A percentile compares a stretch with the other conserved stretches of the same genome.
Evolutionary conservation across 2,797 vertebrate genomes (phyloP).

Genomic region (Brachymystax lenok): DNA sequence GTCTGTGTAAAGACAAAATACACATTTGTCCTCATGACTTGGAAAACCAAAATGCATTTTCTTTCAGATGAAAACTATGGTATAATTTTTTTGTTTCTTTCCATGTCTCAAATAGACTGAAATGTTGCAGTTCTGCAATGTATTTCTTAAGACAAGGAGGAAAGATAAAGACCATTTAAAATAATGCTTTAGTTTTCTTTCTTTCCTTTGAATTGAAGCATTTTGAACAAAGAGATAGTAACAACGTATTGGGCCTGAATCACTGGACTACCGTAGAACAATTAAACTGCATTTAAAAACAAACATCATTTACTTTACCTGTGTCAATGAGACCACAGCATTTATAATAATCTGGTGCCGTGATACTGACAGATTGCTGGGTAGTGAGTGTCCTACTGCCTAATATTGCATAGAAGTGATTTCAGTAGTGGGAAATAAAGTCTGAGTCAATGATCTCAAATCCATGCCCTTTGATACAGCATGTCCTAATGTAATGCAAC

Average conservation of each 20-base stretch:
- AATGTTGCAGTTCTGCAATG: background rate
- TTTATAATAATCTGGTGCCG: background rate
- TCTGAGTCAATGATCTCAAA: background rate
- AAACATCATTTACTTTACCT: background rate
- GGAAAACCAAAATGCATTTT: slow-evolving; percentile 6
- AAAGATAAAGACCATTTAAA: background rate
- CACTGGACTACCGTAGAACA: background rate
- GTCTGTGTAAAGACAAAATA: slow-evolving; percentile 64
- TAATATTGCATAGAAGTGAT: background rate
- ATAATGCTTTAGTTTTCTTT: background rate
- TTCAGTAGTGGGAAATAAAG: background rate
- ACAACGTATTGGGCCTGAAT: background rate
- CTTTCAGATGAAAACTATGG: background rate
- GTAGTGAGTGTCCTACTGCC: background rate
- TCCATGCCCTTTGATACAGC: background rate
- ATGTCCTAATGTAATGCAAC: background rate
- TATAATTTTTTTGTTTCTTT: background rate
- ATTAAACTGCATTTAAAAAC: background rate
- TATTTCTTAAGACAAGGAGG: background rate
- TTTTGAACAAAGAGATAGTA: slow-evolving; percentile 10
- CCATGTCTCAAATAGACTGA: background rate
- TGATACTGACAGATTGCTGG: background rate
- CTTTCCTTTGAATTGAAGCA: slow-evolving; percentile 1
- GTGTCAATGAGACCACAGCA: background rate
- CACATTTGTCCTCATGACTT: slow-evolving; percentile 41